Conservation (phyloP, 1,140 invertebrate species). For the Venturia canescens region DNA sequence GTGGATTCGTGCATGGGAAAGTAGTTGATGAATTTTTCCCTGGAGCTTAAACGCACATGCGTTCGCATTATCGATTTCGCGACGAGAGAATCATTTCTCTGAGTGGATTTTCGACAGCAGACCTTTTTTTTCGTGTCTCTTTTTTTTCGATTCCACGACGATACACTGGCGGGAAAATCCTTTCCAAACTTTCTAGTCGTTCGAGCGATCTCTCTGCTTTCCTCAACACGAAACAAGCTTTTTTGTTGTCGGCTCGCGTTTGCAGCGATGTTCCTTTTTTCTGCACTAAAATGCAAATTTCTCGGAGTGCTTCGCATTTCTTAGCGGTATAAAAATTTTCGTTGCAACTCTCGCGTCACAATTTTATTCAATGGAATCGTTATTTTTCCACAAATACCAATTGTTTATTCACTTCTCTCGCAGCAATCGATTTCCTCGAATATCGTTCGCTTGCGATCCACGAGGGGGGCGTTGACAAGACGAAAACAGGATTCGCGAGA, state of each 20-base stretch:
- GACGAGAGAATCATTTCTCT: neutral
- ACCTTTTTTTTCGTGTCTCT: neutral
- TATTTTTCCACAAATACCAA: no score
- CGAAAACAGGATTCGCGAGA: no score
- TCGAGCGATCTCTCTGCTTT: neutral
- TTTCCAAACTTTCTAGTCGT: constrained; percentile 22
- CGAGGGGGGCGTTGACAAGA: no score
- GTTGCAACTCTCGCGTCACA: no score
- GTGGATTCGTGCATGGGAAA: constrained; percentile 32
- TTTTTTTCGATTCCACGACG: neutral
- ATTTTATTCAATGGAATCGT: no score
- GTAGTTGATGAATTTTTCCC: constrained; percentile 16
- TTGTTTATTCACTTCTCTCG: no score
- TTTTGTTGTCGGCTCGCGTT: neutral
- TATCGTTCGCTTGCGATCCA: no score
- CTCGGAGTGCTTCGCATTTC: no score
- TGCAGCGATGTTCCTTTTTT: neutral
- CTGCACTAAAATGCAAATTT: neutral
- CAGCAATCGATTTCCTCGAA: no score
- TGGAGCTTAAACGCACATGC: neutral
- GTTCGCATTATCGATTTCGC: constrained; percentile 21
- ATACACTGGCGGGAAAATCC: neutral
- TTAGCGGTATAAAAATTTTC: no score
- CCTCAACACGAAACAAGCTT: neutral
- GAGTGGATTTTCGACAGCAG: neutral